Evolutionary conservation across 2,113 vertebrate genomes (phyloP).

Genomic region (Acanthochromis polyacanthus): DNA sequence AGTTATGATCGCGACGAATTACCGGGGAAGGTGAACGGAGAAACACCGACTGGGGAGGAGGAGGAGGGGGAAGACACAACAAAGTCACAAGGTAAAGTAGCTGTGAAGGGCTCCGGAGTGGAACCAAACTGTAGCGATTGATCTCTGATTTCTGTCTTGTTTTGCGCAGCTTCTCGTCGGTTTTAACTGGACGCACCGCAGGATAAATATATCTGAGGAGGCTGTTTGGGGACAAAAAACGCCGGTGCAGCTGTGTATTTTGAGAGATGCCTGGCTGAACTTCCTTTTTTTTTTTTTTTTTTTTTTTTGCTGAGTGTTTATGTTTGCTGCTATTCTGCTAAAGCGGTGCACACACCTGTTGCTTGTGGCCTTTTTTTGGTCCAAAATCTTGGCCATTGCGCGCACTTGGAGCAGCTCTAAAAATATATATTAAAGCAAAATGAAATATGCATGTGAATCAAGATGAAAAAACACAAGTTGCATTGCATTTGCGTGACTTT

Average conservation of each 20-base stretch:
- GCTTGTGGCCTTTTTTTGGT: constrained; percentile 65
- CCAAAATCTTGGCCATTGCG: constrained; percentile 32
- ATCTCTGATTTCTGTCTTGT: neutral
- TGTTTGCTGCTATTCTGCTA: constrained; percentile 34
- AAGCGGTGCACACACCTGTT: constrained; percentile 78
- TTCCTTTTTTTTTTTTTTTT: neutral
- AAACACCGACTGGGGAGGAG: constrained; percentile 28
- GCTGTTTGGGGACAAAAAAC: constrained; percentile 19
- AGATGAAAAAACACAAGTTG: neutral
- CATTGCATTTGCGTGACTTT: constrained; percentile 2
- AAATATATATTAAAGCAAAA: neutral
- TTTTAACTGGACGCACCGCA: neutral
- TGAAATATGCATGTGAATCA: neutral
- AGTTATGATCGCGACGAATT: constrained; percentile 57
- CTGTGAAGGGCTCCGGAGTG: constrained; percentile 2
- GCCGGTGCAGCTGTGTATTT: constrained; percentile 24
- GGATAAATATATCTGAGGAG: neutral
- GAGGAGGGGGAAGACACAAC: constrained; percentile 35
- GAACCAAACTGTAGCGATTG: neutral
- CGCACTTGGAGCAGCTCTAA: neutral
- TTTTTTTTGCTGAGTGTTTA: constrained; percentile 60
- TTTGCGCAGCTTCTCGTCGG: neutral
- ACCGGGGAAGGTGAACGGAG: constrained; percentile 62
- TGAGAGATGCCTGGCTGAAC: constrained; percentile 27
- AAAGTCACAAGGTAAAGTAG: constrained; percentile 75